Evolutionary conservation across 2,888 invertebrate species (phyloP).

Genomic region (Loripinus fragilis): DNA sequence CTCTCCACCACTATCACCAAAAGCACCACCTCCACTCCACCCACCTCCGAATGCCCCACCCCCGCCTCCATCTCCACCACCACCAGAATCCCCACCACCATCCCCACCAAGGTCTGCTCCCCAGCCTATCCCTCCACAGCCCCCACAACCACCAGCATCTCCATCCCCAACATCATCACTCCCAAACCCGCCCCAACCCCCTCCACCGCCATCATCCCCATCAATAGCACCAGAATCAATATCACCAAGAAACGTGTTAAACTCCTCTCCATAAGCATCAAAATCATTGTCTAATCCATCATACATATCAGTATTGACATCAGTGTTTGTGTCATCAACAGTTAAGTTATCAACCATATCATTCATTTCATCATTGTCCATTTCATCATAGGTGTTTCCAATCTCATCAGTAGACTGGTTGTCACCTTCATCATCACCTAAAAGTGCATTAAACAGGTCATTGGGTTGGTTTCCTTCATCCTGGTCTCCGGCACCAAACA

Average conservation of each 20-base stretch:
- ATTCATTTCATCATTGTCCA: constrained; percentile 24
- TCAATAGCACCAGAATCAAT: constrained; percentile 62
- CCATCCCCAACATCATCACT: constrained; percentile 28
- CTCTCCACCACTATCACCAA: constrained; percentile 30
- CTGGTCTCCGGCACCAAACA: constrained; percentile 6
- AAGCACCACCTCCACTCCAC: constrained; percentile 27
- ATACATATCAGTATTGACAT: constrained; percentile 38
- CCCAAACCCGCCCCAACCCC: constrained; percentile 9
- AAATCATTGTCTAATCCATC: constrained; percentile 39
- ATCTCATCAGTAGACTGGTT: not conserved
- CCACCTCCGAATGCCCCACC: constrained; percentile 40
- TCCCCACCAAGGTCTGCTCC: constrained; percentile 59
- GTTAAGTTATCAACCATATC: constrained; percentile 11
- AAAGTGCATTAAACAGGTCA: constrained; percentile 29
- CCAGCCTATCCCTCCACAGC: constrained; percentile 51
- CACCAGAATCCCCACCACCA: constrained; percentile 37
- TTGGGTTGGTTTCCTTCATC: constrained; percentile 32
- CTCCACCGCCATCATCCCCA: constrained; percentile 48
- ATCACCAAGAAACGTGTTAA: constrained; percentile 46
- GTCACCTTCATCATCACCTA: constrained; percentile 23
- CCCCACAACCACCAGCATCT: constrained; percentile 30
- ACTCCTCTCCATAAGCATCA: constrained; percentile 48
- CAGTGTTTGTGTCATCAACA: constrained; percentile 17
- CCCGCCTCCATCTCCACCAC: too few relatives aligned
- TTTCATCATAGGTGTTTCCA: constrained; percentile 34